Conservation (phyloP, 2,888 invertebrate genomes). For the Amblyjoppa fuscipennis region DNA sequence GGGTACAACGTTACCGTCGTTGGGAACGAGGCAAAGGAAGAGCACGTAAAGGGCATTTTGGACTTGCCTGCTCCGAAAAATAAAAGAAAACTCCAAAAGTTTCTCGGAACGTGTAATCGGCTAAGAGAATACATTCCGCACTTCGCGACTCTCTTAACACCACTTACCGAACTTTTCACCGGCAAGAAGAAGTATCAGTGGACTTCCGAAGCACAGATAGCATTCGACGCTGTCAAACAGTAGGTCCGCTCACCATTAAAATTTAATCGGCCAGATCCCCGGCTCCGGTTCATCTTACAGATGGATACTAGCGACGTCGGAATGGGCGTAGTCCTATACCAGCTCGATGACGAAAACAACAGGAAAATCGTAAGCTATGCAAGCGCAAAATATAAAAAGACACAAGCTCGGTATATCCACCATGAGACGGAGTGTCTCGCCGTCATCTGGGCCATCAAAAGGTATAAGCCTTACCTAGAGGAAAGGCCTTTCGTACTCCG, state of each 20-base stretch:
- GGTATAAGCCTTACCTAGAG: slow-evolving; percentile 63
- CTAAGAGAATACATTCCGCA: slow-evolving; percentile 33
- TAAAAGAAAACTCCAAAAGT: background rate
- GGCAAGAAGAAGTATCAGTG: slow-evolving; percentile 14
- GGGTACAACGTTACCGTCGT: slow-evolving; percentile 1
- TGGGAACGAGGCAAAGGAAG: background rate
- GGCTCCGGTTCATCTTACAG: background rate
- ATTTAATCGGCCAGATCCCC: background rate
- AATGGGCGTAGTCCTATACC: background rate
- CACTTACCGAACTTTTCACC: slow-evolving; percentile 8
- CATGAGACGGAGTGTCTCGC: background rate
- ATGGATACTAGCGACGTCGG: background rate
- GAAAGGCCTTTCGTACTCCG: slow-evolving; percentile 62
- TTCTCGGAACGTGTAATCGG: slow-evolving; percentile 41
- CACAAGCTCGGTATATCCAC: background rate
- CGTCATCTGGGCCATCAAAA: background rate
- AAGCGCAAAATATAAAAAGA: background rate
- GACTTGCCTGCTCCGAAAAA: background rate
- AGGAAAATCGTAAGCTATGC: slow-evolving; percentile 1
- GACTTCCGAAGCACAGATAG: background rate
- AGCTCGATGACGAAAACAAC: background rate
- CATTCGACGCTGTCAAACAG: background rate
- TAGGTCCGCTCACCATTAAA: background rate
- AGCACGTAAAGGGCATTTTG: background rate
- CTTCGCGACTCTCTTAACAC: background rate